These are phyloP conservation scores for Corynorhinus townsendii DNA, from an alignment of 2,113 vertebrate genomes.

Conservation along the genomic window DNA sequence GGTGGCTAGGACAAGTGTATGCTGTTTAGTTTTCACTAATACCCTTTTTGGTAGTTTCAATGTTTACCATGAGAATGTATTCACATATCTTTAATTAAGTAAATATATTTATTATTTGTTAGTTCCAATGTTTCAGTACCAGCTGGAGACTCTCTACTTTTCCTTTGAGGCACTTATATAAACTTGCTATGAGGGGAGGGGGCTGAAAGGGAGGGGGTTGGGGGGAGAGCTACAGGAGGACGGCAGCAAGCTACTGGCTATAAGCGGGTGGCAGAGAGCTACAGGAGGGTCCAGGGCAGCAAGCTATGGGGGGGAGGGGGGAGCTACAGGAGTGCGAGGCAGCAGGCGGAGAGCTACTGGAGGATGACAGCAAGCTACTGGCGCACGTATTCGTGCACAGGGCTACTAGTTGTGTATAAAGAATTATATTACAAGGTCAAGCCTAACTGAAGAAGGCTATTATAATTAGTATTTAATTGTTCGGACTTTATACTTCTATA, in stretches of 20 bases:
- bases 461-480: neutral
- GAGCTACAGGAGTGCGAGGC: too few species aligned
- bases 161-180: constrained; percentile 28
- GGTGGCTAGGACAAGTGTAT: neutral
- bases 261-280: too few species aligned
- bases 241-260: too few species aligned
- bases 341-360: too few species aligned
- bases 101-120: constrained; percentile 48
- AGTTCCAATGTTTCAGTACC: neutral
- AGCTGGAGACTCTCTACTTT: constrained; percentile 44
- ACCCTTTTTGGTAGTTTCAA: neutral
- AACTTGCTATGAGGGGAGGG: neutral
- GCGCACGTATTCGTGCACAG: too few species aligned
- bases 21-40: neutral
- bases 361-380: too few species aligned
- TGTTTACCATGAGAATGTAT: constrained; percentile 20
- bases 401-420: neutral
- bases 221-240: too few species aligned
- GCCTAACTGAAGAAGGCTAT: neutral
- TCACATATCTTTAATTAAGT: constrained; percentile 43
- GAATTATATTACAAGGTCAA: neutral
- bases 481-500: neutral
- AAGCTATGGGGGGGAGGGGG: too few species aligned
- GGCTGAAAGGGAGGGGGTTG: too few species aligned
- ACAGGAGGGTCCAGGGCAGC: too few species aligned